Base-by-base conservation (phyloP, 1,140 invertebrate species). In the Scaptomyza graminum region DNA sequence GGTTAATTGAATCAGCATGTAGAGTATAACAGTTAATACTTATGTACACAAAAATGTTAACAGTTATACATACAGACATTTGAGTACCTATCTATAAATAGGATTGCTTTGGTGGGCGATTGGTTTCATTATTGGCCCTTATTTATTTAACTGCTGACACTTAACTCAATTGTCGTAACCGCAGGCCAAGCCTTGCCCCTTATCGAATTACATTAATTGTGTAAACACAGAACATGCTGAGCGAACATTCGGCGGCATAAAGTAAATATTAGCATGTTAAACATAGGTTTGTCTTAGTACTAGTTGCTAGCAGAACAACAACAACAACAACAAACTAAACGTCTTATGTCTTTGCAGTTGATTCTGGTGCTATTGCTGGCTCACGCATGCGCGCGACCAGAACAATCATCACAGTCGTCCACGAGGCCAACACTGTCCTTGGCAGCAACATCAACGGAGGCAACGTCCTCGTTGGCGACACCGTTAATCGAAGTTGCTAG, bases 231-330 rank as follows among this genome's bases (percentile, higher is more conserved):
- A 51, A 25, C 25, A 4, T 41, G 25, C 28, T 46, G 15, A 25
- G 7, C 13, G 12, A n/a, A n/a, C 37, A 9, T n/a, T 6, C 6
- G 39, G 11, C 6, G 39, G 11, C 39, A 22, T 1, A 41, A 9
- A 46, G 22, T 44, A 57, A 80, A 80, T 81, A 80, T 80, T 80
- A 80, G 47, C 67, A 62, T 63, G 34, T 52, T 46, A 39, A 22
- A 47, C 16, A 22, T 9, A 8, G 11, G 37, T 41, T 41, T 41
- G 11, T n/a, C 8, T n/a, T 4, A 5, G 11, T n/a, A 2, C 5
- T 4, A 5, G 37, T 41, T 41, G 37, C 12, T 41, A 5, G 11
- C 37, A 39, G 37, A 39, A 3, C 12, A 12, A 8, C 31, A 34
- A 8, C 7, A 34, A 9, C 8, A 34, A 34, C 31, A 34, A 41